A percentile compares a stretch with the other conserved stretches of the same genome.
These are phyloP conservation scores for Tenthredo scrophulariae DNA, from an alignment of 2,888 invertebrate genomes.

Conservation along the genomic window DNA sequence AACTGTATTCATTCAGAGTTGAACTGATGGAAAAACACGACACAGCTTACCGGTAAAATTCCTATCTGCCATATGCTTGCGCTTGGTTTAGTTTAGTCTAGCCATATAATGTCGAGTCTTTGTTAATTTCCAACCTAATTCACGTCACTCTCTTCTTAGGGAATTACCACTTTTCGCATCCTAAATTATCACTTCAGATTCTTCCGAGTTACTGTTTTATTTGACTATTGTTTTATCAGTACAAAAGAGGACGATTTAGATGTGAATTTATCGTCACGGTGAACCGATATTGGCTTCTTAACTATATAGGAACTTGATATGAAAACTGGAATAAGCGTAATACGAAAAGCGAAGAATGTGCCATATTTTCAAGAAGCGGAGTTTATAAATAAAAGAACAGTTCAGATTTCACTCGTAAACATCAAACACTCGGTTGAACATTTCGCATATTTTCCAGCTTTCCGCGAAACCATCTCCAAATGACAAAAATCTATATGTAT, in stretches of 20 bases:
- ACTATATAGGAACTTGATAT: not conserved
- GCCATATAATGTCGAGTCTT: not conserved
- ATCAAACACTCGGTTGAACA: not conserved
- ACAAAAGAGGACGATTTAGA: not conserved
- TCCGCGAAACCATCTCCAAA: not conserved
- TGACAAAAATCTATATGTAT: not conserved
- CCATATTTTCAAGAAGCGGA: not conserved
- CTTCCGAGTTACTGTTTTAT: not conserved
- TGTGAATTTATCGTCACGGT: not conserved
- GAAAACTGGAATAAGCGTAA: not conserved
- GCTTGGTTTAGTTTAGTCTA: not conserved
- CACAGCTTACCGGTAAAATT: conserved; percentile 49
- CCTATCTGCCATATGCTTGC: conserved; percentile 23
- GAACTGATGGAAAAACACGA: conserved; percentile 51
- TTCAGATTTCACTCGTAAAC: not conserved
- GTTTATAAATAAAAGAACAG: not conserved
- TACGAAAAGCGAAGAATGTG: not conserved
- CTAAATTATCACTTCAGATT: not conserved
- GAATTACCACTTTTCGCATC: not conserved
- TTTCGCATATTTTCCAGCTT: not conserved
- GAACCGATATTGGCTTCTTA: not conserved
- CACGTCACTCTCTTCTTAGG: not conserved
- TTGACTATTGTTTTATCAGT: not conserved
- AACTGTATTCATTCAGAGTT: conserved; percentile 36
- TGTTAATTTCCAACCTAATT: not conserved